These are phyloP conservation scores for Typhlichthys subterraneus DNA, from an alignment of 2,797 vertebrate genomes.

Conservation along the genomic window DNA sequence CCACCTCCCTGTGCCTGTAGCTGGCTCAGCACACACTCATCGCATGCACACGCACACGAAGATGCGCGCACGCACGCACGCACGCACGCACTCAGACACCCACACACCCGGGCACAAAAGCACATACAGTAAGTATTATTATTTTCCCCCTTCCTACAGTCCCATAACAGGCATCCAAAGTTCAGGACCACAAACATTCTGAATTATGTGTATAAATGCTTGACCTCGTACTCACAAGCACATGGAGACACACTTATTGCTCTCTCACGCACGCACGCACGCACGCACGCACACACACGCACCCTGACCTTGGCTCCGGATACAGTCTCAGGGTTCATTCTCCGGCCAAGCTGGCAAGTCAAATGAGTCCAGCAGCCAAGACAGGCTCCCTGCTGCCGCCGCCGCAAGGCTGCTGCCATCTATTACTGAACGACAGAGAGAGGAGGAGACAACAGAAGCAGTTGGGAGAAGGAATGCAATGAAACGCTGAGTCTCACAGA, in stretches of 20 bases:
- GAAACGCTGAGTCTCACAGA: slow-evolving; percentile 10
- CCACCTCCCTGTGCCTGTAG: slow-evolving; percentile 63
- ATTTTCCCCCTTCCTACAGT: slow-evolving; percentile 20
- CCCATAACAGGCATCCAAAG: slow-evolving; percentile 34
- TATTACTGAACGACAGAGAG: slow-evolving; percentile 45
- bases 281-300: slow-evolving; percentile 12
- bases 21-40: slow-evolving; percentile 72
- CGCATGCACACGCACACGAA: slow-evolving; percentile 51
- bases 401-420: slow-evolving; percentile 62
- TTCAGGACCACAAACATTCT: slow-evolving; percentile 36
- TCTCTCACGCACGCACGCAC: neutral
- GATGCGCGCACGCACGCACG: slow-evolving; percentile 13
- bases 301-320: slow-evolving; percentile 70
- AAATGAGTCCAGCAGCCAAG: slow-evolving; percentile 59
- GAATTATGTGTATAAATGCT: slow-evolving; percentile 40
- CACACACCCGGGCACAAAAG: slow-evolving; percentile 38
- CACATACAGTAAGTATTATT: neutral
- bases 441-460: neutral
- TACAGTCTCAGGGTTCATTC: slow-evolving; percentile 61
- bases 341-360: slow-evolving; percentile 64
- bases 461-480: slow-evolving; percentile 12
- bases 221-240: neutral
- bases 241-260: too few species aligned
- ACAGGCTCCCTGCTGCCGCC: slow-evolving; percentile 35
- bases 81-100: slow-evolving; percentile 23